A percentile compares a stretch with the other conserved stretches of the same genome.
phyloP scores from a whole-genome alignment of 2,797 vertebrate species.

The Leucoraja ocellata region DNA sequence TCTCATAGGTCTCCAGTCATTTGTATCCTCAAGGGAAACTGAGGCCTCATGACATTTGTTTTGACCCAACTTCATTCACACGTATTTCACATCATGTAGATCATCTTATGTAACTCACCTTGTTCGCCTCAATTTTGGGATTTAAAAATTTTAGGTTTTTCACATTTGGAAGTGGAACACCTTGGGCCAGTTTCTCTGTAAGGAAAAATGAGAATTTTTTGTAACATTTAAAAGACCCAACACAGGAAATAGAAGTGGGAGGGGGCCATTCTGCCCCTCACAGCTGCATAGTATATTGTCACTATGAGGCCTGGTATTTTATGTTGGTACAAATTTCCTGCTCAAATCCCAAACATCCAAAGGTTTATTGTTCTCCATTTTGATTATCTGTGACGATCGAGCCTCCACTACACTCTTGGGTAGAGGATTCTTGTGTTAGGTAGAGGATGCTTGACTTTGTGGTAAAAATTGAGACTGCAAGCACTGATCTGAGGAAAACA shows the following conservation, averaged over 20 bases:
- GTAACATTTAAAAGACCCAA: not conserved
- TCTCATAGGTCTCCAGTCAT: not conserved
- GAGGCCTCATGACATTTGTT: not conserved
- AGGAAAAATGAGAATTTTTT: not conserved
- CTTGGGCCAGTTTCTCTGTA: not conserved
- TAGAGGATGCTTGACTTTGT: too few relatives aligned
- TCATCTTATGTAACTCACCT: constrained; percentile 6
- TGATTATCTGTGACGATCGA: too few relatives aligned
- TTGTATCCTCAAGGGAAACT: not conserved
- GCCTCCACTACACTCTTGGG: too few relatives aligned
- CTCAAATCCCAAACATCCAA: not conserved
- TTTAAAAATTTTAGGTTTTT: not conserved
- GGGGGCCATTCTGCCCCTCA: too few relatives aligned
- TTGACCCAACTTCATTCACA: not conserved
- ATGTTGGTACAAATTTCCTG: too few relatives aligned
- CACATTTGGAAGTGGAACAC: constrained; percentile 6
- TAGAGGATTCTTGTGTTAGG: too few relatives aligned
- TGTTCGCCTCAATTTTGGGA: not conserved
- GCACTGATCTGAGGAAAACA: too few relatives aligned
- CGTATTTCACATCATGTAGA: not conserved
- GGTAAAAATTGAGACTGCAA: too few relatives aligned
- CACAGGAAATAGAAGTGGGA: too few relatives aligned
- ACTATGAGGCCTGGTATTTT: too few relatives aligned
- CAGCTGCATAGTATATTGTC: too few relatives aligned
- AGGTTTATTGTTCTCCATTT: too few relatives aligned